Base-by-base conservation (phyloP, 1,140 invertebrate genomes). In the Grapholita molesta region DNA sequence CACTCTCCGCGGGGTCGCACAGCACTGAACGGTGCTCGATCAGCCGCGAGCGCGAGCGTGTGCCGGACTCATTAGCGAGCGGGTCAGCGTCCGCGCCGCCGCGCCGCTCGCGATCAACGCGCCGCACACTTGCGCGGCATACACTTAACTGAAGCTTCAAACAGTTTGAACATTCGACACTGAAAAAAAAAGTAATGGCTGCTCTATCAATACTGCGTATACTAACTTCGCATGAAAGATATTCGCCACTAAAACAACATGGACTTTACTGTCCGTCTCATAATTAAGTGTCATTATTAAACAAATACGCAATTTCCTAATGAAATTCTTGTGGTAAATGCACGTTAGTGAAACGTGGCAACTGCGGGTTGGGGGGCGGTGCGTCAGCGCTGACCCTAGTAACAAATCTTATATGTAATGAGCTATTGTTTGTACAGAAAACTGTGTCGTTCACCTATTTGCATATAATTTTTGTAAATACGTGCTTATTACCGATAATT, bases 21-120 rank as follows among this genome's bases (percentile, higher is more conserved):
- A 66, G 32, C 33, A 66, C 64, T 35, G 64, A 38, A 33, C 64
- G 55, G 53, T 48, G 53, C 53, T 24, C 53, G 53, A 28, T n/a
- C 23, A 11, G n/a, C 25, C 55, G 55, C 55, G 25, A 9, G 55
- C 55, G 55, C 55, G 55, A 25, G 55, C 55, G 55, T 30, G 55
- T 61, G 55, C 55, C 24, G 23, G 24, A 61, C 55, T 61, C 55
- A 61, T 61, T 61, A 61, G 55, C 55, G 24, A 8, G 25, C 24
- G 55, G 55, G 24, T 61, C 55, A 61, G 55, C 55, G 55, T 15
- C 24, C 55, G 55, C 55, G 11, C 53, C 4, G 24, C 53, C 21
- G 53, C 53, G 11, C 53, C 52, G 48, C 18, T 3, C 0, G 5
- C 48, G 48, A 15, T 52, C 8, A 55, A 55, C 24, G 9, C 52